Base-by-base conservation (phyloP, 2,113 vertebrate species). In the Lampris incognitus region DNA sequence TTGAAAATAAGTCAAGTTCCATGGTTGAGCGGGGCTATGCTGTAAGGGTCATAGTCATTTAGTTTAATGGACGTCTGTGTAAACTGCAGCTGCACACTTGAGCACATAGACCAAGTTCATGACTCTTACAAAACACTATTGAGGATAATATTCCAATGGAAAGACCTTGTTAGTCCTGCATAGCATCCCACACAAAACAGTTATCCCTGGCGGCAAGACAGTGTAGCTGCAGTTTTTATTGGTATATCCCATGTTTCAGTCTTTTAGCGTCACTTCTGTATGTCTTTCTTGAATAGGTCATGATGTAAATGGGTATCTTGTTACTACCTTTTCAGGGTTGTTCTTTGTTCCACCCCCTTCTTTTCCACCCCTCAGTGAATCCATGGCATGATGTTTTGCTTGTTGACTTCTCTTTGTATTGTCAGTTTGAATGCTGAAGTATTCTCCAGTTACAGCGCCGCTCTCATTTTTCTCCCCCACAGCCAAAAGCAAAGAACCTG, bases 401-500 rank as follows among this genome's bases (percentile, higher is more conserved):
- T 0, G 36, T 62, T 37, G 39, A 24, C 69, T 64, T 79, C 24
- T 1, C 62, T 61, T 38, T 37, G 39, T 66, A 38, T 82, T 81
- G 62, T 81, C 67, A 65, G 69, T 44, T 2, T 49, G 63, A 66
- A 80, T 51, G 58, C 38, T 41, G 38, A 36, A 7, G 42, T 11
- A 56, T 54, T 40, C 73, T 88, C 38, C 1, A 39, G 24, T 89
- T 83, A 77, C 70, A 87, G 37, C 57, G 0, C 3, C 1, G 1
- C 52, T 89, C 68, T 84, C 65, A 9, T 80, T 42, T 82, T 83
- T 88, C 72, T 87, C 48, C 8, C 90, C 85, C 87, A 37, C 92
- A 99, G 97, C 94, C 88, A 99, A 97, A 97, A 94, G 95, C 94
- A 99, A 95, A 95, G 97, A 98, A 90, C 94, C 95, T 55, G 97